These are phyloP conservation scores for Emydoidea blandingii DNA, from an alignment of 2,797 vertebrate species.

Conservation along the genomic window DNA sequence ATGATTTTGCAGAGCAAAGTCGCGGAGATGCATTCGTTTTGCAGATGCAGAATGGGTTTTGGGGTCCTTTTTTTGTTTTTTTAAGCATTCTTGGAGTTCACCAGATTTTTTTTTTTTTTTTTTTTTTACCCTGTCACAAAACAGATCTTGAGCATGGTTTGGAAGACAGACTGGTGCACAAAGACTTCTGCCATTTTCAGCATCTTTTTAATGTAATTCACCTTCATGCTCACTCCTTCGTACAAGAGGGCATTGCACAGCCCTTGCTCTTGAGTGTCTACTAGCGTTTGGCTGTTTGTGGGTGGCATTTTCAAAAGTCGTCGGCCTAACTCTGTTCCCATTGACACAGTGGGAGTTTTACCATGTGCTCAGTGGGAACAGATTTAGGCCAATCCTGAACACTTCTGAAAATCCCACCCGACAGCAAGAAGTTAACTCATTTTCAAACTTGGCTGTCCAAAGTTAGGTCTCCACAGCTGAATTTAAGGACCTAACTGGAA, in stretches of 20 bases:
- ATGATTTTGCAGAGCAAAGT: neutral
- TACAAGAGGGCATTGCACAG: too few species aligned
- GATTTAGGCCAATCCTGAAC: fast-evolving
- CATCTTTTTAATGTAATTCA: too few species aligned
- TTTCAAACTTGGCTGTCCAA: neutral
- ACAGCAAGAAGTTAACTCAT: neutral
- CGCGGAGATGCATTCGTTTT: neutral
- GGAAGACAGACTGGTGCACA: neutral
- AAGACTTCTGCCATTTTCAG: too few species aligned
- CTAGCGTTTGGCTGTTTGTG: neutral
- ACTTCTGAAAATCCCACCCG: neutral
- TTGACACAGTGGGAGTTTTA: neutral
- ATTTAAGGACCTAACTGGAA: neutral
- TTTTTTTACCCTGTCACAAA: too few species aligned
- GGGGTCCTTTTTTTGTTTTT: neutral
- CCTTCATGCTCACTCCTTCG: too few species aligned
- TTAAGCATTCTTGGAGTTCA: neutral
- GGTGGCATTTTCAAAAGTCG: neutral
- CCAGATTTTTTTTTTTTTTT: too few species aligned
- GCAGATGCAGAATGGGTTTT: neutral
- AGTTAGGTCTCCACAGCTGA: neutral
- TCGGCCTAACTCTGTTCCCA: neutral
- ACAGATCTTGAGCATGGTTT: neutral
- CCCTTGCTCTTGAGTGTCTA: neutral
- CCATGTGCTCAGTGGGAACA: neutral